Evolutionary conservation across 35 echinoderm and acorn worm species (phyloP).

Genomic region (Heliocidaris tuberculata): DNA sequence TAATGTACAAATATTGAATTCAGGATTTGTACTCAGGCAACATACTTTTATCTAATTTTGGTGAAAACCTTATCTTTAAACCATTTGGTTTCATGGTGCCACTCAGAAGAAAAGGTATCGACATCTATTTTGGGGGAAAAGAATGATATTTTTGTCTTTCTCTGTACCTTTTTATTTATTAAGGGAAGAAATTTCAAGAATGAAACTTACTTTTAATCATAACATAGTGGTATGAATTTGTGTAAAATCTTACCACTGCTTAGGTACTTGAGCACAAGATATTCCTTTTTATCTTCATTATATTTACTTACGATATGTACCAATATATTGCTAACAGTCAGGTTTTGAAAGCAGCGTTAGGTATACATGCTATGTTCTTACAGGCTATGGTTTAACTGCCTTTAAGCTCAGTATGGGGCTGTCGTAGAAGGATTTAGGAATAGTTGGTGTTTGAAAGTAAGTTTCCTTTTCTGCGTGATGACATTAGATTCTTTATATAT

Average conservation of each 20-base stretch:
- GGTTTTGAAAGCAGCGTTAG: too few species aligned
- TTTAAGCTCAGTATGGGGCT: background rate
- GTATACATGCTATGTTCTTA: too few species aligned
- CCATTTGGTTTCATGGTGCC: background rate
- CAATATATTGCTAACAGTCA: too few species aligned
- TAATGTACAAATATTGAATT: slow-evolving; percentile 5
- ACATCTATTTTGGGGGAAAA: background rate
- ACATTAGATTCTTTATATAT: background rate
- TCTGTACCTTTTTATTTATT: background rate
- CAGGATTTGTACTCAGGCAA: slow-evolving; percentile 1
- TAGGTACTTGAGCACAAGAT: background rate
- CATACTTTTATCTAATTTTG: background rate
- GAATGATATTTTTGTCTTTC: background rate
- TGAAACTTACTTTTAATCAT: too few species aligned
- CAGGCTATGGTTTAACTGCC: background rate
- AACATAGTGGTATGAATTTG: too few species aligned
- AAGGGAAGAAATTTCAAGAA: too few species aligned
- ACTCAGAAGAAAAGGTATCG: background rate
- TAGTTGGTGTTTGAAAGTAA: background rate
- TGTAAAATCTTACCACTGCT: background rate
- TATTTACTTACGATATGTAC: background rate
- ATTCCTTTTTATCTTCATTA: background rate
- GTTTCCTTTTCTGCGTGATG: background rate
- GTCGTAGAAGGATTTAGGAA: background rate
- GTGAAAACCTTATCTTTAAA: background rate